Base-by-base conservation (phyloP, 2,797 vertebrate genomes). In the Cossypha caffra region DNA sequence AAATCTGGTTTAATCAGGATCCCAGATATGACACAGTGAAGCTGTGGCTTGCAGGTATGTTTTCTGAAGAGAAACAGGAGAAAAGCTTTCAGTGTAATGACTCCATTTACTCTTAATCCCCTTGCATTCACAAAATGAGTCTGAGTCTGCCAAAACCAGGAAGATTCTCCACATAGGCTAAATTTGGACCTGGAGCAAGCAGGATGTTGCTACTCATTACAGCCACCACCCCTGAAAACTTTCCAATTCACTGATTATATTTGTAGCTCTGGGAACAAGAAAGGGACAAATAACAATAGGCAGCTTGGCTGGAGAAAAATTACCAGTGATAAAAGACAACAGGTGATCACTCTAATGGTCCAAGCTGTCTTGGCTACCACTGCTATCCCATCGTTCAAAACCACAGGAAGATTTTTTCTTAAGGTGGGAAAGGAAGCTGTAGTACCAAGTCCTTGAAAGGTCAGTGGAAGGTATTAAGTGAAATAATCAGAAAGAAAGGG, bases 281-380 rank as follows among this genome's bases (percentile, higher is more conserved):
- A 54, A 84, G 68, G 50, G 50, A 89, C 78, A 92, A 90, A 85
- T 73, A 90, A n/a, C 50, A 87, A 25, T 1, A 82, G 83, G 55
- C 64, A 89, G 81, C 64, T 61, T 71, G 66, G 57, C 54, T 69
- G n/a, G 68, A 95, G 95, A 94, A 94, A 96, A 95, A 94, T 80
- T 35, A 88, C 57, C 43, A 25, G 84, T 64, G 91, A 91, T 64
- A 95, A 92, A 96, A 92, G 43, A 74, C 2, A 23, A 89, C 91
- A 92, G 84, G 92, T 75, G 71, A 96, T 93, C 84, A 57, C 74
- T 96, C 90, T 74, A 40, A 67, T 40, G 63, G 68, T 48, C 64
- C n/a, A 43, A 50, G 50, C 91, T 92, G 75, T 83, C 92, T 31
- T 48, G 38, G 92, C 62, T 79, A 64, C 81, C 42, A 40, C 62